Conservation (phyloP, 92 coral and sea anemone species). For the Epizoanthus ramosus region DNA sequence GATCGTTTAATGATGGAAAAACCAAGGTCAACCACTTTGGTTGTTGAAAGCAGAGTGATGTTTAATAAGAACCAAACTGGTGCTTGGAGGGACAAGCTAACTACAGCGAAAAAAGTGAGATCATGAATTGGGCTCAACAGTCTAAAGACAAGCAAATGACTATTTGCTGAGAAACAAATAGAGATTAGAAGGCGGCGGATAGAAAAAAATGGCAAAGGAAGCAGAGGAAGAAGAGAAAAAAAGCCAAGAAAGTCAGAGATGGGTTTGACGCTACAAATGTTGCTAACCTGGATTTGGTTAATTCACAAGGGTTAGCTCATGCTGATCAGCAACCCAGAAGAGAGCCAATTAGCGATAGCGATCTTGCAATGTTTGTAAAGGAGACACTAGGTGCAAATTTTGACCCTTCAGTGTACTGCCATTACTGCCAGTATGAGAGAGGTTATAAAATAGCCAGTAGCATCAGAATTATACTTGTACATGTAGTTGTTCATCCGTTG, state of each 20-base stretch:
- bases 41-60: conserved; percentile 37
- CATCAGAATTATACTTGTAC: no score
- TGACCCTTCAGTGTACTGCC: no score
- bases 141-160: conserved; percentile 28
- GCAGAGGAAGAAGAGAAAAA: conserved; percentile 17
- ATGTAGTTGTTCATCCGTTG: no score
- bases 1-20: conserved; percentile 35
- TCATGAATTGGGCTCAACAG: not conserved
- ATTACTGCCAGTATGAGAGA: no score
- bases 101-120: conserved; percentile 3
- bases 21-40: conserved; percentile 28
- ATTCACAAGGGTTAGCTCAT: not conserved
- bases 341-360: no score
- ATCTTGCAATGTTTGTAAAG: no score
- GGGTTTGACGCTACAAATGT: conserved; percentile 44
- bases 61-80: conserved; percentile 32
- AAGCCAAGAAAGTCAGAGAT: conserved; percentile 8
- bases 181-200: not conserved
- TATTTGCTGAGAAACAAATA: conserved; percentile 4
- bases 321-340: no score
- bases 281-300: conserved; percentile 20
- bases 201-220: conserved; percentile 20
- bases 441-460: no score
- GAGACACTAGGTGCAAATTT: no score
- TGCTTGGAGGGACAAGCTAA: conserved; percentile 17